These are phyloP conservation scores for Trichosurus vulpecula DNA, from an alignment of 2,797 vertebrate genomes.

Conservation along the genomic window DNA sequence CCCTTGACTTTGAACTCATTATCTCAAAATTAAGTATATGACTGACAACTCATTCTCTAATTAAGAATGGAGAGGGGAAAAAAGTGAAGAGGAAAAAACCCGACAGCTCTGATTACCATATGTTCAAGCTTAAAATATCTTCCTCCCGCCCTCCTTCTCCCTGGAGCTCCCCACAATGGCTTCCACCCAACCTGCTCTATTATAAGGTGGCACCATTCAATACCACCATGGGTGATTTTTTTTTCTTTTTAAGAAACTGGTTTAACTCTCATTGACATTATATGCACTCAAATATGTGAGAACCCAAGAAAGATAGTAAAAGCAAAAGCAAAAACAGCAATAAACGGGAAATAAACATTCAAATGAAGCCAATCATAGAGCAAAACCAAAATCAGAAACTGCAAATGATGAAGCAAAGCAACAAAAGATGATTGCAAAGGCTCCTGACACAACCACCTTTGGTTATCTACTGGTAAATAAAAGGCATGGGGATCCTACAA, in stretches of 20 bases:
- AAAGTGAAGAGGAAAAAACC: not conserved
- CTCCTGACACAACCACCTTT: not conserved
- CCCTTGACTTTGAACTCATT: not conserved
- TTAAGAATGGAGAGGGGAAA: not conserved
- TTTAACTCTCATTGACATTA: not conserved
- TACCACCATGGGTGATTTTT: not conserved
- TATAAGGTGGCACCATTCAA: constrained; percentile 32
- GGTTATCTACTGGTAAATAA: not conserved
- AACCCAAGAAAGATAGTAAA: not conserved
- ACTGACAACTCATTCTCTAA: not conserved
- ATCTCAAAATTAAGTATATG: not conserved
- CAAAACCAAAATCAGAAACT: not conserved
- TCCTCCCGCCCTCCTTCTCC: not conserved
- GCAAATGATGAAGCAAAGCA: not conserved
- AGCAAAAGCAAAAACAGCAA: not conserved
- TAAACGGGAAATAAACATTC: not conserved
- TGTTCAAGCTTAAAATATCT: constrained; percentile 2
- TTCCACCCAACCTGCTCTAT: not conserved
- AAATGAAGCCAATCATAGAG: not conserved
- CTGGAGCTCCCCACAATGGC: not conserved
- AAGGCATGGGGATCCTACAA: not conserved
- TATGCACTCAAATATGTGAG: not conserved
- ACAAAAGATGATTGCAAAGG: not conserved
- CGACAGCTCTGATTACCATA: not conserved
- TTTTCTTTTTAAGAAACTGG: not conserved